A percentile compares a stretch with the other conserved stretches of the same genome.
phyloP scores from a whole-genome alignment of 2,797 vertebrate species.

The Enteromius radiatus region DNA sequence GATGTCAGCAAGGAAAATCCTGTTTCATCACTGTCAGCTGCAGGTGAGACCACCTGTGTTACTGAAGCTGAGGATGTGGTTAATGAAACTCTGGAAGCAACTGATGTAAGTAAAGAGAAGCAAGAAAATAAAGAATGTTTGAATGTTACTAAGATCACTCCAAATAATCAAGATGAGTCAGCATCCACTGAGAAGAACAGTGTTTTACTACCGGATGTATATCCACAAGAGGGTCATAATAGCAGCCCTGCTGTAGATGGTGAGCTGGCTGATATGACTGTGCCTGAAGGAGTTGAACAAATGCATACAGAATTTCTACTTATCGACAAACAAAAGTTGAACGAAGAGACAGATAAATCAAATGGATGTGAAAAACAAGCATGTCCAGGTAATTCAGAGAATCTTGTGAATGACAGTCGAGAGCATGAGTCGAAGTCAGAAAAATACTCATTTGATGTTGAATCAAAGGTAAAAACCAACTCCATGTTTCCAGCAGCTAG shows the following conservation, averaged over 20 bases:
- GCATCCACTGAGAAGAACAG: slow-evolving; percentile 33
- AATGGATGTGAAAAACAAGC: slow-evolving; percentile 46
- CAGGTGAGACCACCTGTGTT: slow-evolving; percentile 52
- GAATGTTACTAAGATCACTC: neutral
- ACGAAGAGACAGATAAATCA: slow-evolving; percentile 35
- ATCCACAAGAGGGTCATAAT: slow-evolving; percentile 26
- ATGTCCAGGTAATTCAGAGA: slow-evolving; percentile 43
- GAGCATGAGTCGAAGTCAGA: slow-evolving; percentile 45
- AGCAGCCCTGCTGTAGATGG: slow-evolving; percentile 40
- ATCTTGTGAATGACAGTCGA: slow-evolving; percentile 24
- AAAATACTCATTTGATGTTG: slow-evolving; percentile 15
- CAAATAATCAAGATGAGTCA: slow-evolving; percentile 25
- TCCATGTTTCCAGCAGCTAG: slow-evolving; percentile 48
- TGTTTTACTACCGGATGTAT: slow-evolving; percentile 23
- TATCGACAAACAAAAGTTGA: slow-evolving; percentile 47
- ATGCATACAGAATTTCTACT: slow-evolving; percentile 43
- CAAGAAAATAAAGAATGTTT: slow-evolving; percentile 32
- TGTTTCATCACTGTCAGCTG: slow-evolving; percentile 27
- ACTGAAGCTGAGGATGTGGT: slow-evolving; percentile 16
- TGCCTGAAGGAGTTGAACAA: slow-evolving; percentile 37
- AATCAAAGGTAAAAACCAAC: slow-evolving; percentile 2
- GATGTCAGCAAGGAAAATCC: neutral
- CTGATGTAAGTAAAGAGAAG: slow-evolving; percentile 23
- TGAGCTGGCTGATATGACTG: slow-evolving; percentile 33
- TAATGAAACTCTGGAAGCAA: slow-evolving; percentile 24